phyloP scores from a whole-genome alignment of 30 jellyfish, hydroid and myxozoan species.

The Pelagia noctiluca region DNA sequence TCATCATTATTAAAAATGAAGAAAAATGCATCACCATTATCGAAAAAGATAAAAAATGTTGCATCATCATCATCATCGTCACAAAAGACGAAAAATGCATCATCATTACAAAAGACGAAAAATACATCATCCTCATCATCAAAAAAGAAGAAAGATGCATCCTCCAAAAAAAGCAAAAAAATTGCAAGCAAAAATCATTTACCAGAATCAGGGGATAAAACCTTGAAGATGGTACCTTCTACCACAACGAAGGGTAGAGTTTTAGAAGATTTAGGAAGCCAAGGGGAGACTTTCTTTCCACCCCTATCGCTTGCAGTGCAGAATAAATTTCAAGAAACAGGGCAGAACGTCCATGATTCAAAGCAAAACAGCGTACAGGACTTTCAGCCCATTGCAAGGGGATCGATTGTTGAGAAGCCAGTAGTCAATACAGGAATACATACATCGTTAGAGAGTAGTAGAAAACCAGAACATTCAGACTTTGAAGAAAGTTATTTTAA shows the following conservation, averaged over 20 bases:
- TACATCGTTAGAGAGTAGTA: neutral
- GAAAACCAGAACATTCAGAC: neutral
- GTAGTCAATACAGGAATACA: neutral
- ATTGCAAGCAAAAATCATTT: neutral
- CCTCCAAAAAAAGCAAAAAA: neutral
- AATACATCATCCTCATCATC: neutral
- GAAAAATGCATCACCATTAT: too few species aligned
- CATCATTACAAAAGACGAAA: neutral
- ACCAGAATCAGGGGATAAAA: neutral
- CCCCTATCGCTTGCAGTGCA: neutral
- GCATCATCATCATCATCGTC: neutral
- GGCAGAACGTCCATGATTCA: neutral
- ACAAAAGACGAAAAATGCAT: neutral
- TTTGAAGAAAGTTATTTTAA: neutral
- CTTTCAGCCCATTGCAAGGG: constrained; percentile 38
- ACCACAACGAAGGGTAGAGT: neutral
- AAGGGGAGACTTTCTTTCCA: neutral
- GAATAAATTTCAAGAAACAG: too few species aligned
- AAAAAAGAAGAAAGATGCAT: neutral
- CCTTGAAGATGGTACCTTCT: neutral
- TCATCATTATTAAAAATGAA: too few species aligned
- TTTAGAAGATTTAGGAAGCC: neutral
- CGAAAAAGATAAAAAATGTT: neutral
- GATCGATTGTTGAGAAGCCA: neutral
- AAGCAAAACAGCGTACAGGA: neutral